These are phyloP conservation scores for Hypsopygia costalis DNA, from an alignment of 2,888 invertebrate species.

Conservation along the genomic window DNA sequence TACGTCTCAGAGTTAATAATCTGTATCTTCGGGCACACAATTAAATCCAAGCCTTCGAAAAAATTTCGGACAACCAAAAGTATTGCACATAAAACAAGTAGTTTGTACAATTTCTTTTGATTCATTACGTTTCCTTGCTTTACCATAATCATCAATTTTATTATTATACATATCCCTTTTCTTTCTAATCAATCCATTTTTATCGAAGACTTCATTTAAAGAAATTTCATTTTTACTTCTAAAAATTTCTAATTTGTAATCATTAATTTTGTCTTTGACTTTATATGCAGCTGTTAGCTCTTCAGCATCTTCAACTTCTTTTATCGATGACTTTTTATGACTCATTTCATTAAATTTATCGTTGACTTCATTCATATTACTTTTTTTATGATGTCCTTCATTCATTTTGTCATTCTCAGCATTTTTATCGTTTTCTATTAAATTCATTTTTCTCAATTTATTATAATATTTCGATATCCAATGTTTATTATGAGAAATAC, in stretches of 20 bases:
- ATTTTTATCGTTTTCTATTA: background rate
- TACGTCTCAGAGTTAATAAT: no score
- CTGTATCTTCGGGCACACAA: slow-evolving; percentile 15
- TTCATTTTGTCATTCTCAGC: background rate
- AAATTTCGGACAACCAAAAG: slow-evolving; percentile 24
- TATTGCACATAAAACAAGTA: slow-evolving; percentile 17
- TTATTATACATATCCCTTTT: background rate
- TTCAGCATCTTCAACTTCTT: no score
- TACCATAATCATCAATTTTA: background rate
- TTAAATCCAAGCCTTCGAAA: slow-evolving; percentile 11
- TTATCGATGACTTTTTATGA: background rate
- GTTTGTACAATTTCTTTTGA: background rate
- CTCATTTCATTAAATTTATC: background rate
- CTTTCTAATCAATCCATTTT: background rate
- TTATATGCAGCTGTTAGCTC: no score
- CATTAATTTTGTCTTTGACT: slow-evolving; percentile 5
- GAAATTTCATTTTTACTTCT: background rate
- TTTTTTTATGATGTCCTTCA: background rate
- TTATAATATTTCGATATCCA: background rate
- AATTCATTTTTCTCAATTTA: background rate
- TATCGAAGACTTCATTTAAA: background rate
- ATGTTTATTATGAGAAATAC: background rate
- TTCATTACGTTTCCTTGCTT: background rate
- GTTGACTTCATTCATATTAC: background rate
- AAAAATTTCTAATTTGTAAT: no score